Base-by-base conservation (phyloP, 1,140 invertebrate species). In the Caligus rogercresseyi region DNA sequence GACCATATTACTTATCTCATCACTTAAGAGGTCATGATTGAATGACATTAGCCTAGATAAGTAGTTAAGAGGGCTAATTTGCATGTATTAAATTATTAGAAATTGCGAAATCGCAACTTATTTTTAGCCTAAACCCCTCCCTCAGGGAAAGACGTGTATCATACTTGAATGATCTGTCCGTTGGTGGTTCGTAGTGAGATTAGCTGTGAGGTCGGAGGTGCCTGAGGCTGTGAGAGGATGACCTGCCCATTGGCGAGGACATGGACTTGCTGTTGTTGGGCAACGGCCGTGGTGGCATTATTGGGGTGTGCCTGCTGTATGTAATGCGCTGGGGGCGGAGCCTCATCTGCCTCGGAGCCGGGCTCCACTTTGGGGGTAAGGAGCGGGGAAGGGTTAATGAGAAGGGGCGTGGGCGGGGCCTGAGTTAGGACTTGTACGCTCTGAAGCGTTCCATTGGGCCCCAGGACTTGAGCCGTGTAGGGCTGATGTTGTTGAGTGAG, bases 101-200 rank as follows among this genome's bases (percentile, higher is more conserved):
- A n/a, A n/a, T n/a, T n/a, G n/a, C n/a, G n/a, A n/a, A n/a, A n/a
- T n/a, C n/a, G n/a, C n/a, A n/a, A n/a, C n/a, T n/a, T n/a, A n/a
- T n/a, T n/a, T n/a, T n/a, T n/a, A n/a, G n/a, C n/a, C n/a, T n/a
- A n/a, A n/a, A n/a, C n/a, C n/a, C n/a, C n/a, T n/a, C n/a, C n/a
- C n/a, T n/a, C n/a, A n/a, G n/a, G n/a, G n/a, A n/a, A n/a, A n/a
- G n/a, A n/a, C n/a, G n/a, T n/a, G n/a, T n/a, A n/a, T n/a, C 20
- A 4, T 56, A 56, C 54, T 25, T 56, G 54, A 14, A 56, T 23
- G 2, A 56, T 25, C 24, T 56, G 54, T 1, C 54, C 54, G 20
- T 56, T 56, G 3, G 54, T n/a, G 2, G 54, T 56, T 2, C 54
- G 54, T 16, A 56, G 16, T 18, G 54, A 56, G n/a, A 56, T 13